A percentile compares a stretch with the other conserved stretches of the same genome.
phyloP scores from a whole-genome alignment of 1,140 invertebrate genomes.

The Rhagoletis zephyria region DNA sequence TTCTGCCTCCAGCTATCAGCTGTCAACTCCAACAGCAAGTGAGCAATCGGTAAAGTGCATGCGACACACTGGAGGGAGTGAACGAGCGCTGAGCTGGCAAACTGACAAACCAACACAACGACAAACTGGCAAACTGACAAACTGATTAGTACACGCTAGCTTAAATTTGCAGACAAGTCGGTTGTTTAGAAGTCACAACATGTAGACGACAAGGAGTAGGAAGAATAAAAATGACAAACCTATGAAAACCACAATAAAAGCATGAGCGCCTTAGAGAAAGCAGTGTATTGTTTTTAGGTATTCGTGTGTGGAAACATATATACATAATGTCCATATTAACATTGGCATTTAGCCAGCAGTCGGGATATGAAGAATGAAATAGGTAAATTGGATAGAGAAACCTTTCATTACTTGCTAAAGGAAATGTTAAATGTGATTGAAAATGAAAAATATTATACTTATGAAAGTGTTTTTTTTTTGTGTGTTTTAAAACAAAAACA shows the following conservation, averaged over 20 bases:
- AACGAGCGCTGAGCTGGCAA: neutral
- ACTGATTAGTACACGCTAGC: neutral
- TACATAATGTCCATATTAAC: too few relatives aligned
- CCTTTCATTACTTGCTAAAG: too few relatives aligned
- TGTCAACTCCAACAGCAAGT: slow-evolving; percentile 4
- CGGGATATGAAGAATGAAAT: neutral
- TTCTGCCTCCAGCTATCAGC: neutral
- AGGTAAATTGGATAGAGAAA: too few relatives aligned
- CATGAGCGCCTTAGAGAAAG: neutral
- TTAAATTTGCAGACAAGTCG: neutral
- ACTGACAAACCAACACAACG: neutral
- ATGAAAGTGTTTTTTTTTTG: too few relatives aligned
- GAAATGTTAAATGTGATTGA: too few relatives aligned
- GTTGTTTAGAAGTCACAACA: neutral
- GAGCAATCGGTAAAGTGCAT: neutral
- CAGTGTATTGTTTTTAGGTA: too few relatives aligned
- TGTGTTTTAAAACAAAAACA: too few relatives aligned
- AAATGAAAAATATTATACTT: too few relatives aligned
- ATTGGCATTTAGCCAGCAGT: too few relatives aligned
- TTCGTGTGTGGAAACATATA: too few relatives aligned
- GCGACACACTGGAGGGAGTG: neutral
- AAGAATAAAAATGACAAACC: neutral
- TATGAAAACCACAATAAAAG: neutral
- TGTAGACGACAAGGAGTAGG: neutral
- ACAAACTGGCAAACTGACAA: slow-evolving; percentile 12